These are phyloP conservation scores for Dryadula phaetusa DNA, from an alignment of 2,888 invertebrate genomes.

Conservation along the genomic window DNA sequence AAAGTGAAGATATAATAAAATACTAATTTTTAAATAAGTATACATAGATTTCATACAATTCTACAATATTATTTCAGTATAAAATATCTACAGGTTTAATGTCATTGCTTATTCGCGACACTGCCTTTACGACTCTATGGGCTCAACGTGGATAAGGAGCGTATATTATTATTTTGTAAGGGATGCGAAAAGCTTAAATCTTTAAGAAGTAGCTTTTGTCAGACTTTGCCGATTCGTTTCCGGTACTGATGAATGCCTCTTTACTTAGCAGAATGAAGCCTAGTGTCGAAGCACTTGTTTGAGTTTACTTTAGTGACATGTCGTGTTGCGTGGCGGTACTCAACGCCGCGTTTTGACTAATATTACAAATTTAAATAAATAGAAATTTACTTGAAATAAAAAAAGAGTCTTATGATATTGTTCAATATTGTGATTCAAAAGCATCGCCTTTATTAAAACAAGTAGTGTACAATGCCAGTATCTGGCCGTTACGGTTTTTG, in stretches of 20 bases:
- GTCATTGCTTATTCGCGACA: conserved; percentile 22
- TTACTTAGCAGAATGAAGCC: too few species aligned
- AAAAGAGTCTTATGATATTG: not conserved
- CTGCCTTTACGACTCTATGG: conserved; percentile 24
- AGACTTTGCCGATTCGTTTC: not conserved
- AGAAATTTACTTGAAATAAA: not conserved
- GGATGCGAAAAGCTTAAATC: conserved; percentile 7
- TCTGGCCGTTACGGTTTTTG: conserved; percentile 36
- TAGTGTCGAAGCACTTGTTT: too few species aligned
- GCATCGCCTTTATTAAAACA: conserved; percentile 4
- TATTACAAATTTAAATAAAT: too few species aligned
- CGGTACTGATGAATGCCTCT: not conserved
- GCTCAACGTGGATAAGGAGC: conserved; percentile 22
- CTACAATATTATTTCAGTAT: conserved; percentile 10
- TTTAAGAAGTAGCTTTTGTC: conserved; percentile 1
- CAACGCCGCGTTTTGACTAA: not conserved
- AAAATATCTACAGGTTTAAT: conserved; percentile 11
- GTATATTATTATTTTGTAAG: conserved; percentile 21
- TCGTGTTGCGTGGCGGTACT: not conserved
- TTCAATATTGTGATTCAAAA: conserved; percentile 4
- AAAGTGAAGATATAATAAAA: not conserved
- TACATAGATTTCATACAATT: too few species aligned
- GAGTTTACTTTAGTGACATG: too few species aligned
- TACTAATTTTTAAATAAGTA: not conserved
- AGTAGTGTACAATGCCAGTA: conserved; percentile 23